phyloP scores from a whole-genome alignment of 35 echinoderm and acorn worm species.

The Diadema setosum region DNA sequence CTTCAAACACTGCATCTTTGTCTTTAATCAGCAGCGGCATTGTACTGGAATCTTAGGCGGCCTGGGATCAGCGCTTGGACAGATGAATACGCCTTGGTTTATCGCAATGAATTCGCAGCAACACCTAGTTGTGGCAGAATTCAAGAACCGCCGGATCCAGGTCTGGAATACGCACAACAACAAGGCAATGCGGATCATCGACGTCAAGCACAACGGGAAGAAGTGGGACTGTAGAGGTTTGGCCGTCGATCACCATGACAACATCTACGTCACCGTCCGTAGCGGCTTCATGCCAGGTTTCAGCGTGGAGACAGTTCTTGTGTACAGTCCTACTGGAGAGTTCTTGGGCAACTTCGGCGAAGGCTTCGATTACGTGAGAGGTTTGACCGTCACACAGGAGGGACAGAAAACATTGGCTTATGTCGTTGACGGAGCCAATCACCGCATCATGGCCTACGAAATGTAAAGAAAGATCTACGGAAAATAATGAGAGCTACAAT shows the following conservation, averaged over 20 bases:
- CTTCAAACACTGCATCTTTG: slow-evolving; percentile 29
- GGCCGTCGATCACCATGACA: slow-evolving; percentile 33
- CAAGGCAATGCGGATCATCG: slow-evolving; percentile 6
- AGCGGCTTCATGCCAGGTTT: not conserved
- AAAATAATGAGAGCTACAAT: too few relatives aligned
- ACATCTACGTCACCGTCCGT: slow-evolving; percentile 52
- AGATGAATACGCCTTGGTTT: slow-evolving; percentile 41
- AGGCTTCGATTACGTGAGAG: slow-evolving; percentile 43
- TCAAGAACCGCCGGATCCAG: slow-evolving; percentile 35
- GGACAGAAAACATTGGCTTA: slow-evolving; percentile 8
- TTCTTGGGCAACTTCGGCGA: slow-evolving; percentile 38
- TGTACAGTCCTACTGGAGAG: slow-evolving; percentile 44
- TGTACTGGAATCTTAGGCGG: not conserved
- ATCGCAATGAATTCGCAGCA: slow-evolving; percentile 24
- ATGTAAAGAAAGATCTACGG: too few relatives aligned
- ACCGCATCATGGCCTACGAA: not conserved
- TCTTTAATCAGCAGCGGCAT: slow-evolving; percentile 20
- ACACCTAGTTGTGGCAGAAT: slow-evolving; percentile 44
- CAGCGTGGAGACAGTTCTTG: slow-evolving; percentile 28
- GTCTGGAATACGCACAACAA: slow-evolving; percentile 24
- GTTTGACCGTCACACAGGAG: not conserved
- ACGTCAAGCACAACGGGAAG: slow-evolving; percentile 45
- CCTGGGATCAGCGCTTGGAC: slow-evolving; percentile 20
- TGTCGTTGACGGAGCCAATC: slow-evolving; percentile 21
- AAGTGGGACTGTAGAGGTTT: slow-evolving; percentile 36